Evolutionary conservation across 2,888 invertebrate species (phyloP), one percentile per base, ranked within the genome.

Genomic region (Cremastobaeus sp.): DNA sequence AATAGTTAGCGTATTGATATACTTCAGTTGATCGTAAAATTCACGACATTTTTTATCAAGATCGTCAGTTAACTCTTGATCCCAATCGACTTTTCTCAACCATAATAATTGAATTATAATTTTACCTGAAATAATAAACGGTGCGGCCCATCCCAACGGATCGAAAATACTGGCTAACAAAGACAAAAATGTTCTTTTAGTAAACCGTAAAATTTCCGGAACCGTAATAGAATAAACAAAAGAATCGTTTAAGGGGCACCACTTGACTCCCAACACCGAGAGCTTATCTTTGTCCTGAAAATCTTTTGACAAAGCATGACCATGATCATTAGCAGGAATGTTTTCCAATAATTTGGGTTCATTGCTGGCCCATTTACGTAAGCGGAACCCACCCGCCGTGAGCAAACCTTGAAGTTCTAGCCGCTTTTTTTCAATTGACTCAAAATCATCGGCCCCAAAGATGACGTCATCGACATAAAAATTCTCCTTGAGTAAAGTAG

Each of bases 151-250:
- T 12, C 35, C 14, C 35, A 52, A 30, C 2, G 3, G 9, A 30
- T 30, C 30, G n/a, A 30, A 30, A 30, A 30, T 20, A 77, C 9
- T 9, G 2, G 30, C 30, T 9, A 30, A 30, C n/a, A 30, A 30
- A 9, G 30, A 30, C 5, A 20, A 9, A 65, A 17, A 14, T 20
- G 18, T 32, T 45, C 52, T n/a, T 30, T 30, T 30, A 30, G 30
- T 30, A 9, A 30, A 30, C 2, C n/a, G 30, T 30, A 11, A 30
- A 30, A 30, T 25, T 25, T 25, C 25, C 6, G 25, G 6, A 25
- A 25, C 25, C 6, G 6, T 6, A 25, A 25, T 32, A 3, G 41
- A 25, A 30, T 30, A 30, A 30, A 3, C 30, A 9, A 30, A 30
- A 9, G 30, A 30, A 9, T 30, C 3, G 8, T 30, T 30, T 8